These are phyloP conservation scores for Poeciliopsis occidentalis DNA, from an alignment of 2,113 vertebrate species.

Conservation along the genomic window DNA sequence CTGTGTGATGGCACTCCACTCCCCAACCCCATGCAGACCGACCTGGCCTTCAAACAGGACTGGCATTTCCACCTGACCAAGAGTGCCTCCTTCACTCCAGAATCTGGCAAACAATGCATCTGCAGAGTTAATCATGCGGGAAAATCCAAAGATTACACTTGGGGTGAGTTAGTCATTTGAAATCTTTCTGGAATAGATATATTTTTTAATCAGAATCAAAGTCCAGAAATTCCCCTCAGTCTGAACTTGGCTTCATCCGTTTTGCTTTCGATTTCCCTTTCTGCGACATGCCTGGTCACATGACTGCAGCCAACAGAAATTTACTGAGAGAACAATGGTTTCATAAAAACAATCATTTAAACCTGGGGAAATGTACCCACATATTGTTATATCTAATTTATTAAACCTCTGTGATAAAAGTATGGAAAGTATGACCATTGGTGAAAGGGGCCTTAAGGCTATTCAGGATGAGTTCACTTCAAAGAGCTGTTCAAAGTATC, in stretches of 20 bases:
- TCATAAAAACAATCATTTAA: too few species aligned
- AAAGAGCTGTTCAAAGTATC: too few species aligned
- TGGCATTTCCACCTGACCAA: slow-evolving; percentile 87
- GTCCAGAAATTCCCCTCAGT: neutral
- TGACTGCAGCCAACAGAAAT: neutral
- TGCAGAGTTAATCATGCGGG: slow-evolving; percentile 75
- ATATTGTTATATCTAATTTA: too few species aligned
- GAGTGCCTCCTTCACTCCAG: slow-evolving; percentile 33
- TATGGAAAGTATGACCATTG: too few species aligned
- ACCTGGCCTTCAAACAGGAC: slow-evolving; percentile 84
- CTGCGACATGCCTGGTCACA: neutral
- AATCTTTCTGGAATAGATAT: neutral
- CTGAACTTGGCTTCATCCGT: neutral
- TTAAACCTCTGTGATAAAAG: too few species aligned
- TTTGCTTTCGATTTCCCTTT: neutral
- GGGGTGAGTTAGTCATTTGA: slow-evolving; percentile 79
- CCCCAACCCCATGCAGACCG: rapidly evolving
- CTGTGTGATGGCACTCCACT: slow-evolving; percentile 56
- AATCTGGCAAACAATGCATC: rapidly evolving
- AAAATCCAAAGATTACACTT: rapidly evolving
- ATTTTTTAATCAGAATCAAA: neutral
- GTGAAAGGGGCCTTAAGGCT: too few species aligned
- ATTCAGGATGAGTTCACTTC: too few species aligned
- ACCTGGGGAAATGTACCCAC: too few species aligned
- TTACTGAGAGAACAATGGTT: too few species aligned